phyloP scores from a whole-genome alignment of 2,888 invertebrate species.

The Brachyptera risi region DNA sequence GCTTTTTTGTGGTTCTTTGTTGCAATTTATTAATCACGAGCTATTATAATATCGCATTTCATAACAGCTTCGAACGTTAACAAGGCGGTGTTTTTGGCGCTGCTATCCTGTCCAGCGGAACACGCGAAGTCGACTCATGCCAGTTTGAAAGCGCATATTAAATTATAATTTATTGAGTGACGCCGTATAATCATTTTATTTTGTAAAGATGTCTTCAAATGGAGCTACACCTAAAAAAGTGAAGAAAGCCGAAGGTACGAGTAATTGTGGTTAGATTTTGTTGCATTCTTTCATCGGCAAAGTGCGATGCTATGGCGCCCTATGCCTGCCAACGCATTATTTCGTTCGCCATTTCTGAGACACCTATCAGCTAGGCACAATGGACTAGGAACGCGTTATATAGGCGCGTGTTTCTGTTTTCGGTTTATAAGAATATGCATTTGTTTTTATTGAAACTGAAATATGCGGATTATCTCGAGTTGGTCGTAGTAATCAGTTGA shows the following conservation, averaged over 20 bases:
- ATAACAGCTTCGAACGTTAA: too few relatives aligned
- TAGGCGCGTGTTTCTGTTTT: too few relatives aligned
- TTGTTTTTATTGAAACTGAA: neutral
- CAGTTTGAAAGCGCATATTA: slow-evolving; percentile 8
- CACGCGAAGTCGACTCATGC: neutral
- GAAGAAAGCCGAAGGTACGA: slow-evolving; percentile 38
- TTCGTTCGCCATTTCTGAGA: slow-evolving; percentile 4
- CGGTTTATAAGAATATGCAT: neutral
- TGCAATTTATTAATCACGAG: too few relatives aligned
- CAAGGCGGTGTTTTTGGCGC: too few relatives aligned
- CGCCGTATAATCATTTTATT: slow-evolving; percentile 4
- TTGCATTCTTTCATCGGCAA: neutral
- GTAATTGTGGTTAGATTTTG: neutral
- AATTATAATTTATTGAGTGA: neutral
- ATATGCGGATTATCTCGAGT: too few relatives aligned
- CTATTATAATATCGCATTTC: too few relatives aligned
- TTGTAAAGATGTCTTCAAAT: slow-evolving; percentile 26
- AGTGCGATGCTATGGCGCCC: neutral
- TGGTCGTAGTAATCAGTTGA: too few relatives aligned
- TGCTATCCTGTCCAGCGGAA: too few relatives aligned
- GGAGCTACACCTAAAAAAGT: slow-evolving; percentile 42
- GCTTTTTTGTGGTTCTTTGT: neutral
- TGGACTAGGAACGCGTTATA: neutral
- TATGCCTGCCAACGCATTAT: slow-evolving; percentile 15
- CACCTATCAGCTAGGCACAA: neutral